Conservation (phyloP, 1,140 invertebrate species). For the Drosophila ambigua region DNA sequence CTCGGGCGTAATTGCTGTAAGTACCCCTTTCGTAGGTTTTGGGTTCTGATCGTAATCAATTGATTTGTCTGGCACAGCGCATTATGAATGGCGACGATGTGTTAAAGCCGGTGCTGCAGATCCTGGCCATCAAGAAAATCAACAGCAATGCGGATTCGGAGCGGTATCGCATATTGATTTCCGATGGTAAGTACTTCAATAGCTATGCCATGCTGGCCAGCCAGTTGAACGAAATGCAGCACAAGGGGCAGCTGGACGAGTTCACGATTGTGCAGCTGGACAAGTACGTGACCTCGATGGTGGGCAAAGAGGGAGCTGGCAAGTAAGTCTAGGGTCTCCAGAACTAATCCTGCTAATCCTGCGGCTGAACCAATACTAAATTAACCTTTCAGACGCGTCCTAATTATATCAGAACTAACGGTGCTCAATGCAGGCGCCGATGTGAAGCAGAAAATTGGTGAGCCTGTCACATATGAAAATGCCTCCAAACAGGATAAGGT, state of each 20-base stretch:
- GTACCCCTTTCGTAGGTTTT: neutral
- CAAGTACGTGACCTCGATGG: slow-evolving; percentile 90
- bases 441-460: slow-evolving; percentile 91
- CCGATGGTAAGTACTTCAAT: slow-evolving; percentile 92
- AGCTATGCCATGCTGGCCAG: slow-evolving; percentile 96
- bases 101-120: slow-evolving; percentile 89
- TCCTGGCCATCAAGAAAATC: slow-evolving; percentile 88
- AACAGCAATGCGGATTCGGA: slow-evolving; percentile 88
- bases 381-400: slow-evolving; percentile 87
- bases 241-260: slow-evolving; percentile 88
- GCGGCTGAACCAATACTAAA: neutral
- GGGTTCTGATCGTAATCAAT: neutral
- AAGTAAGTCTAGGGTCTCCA: slow-evolving; percentile 54
- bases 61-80: slow-evolving; percentile 26
- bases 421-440: slow-evolving; percentile 89
- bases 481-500: slow-evolving; percentile 37
- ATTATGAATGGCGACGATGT: slow-evolving; percentile 85
- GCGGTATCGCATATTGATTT: slow-evolving; percentile 92
- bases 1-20: slow-evolving; percentile 43
- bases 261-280: slow-evolving; percentile 91
- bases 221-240: slow-evolving; percentile 91
- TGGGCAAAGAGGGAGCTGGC: slow-evolving; percentile 87
- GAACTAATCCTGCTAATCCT: neutral
- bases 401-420: slow-evolving; percentile 92
- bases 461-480: slow-evolving; percentile 87